Base-by-base conservation (phyloP, 2,113 vertebrate genomes). In the Saimiri boliviensis region DNA sequence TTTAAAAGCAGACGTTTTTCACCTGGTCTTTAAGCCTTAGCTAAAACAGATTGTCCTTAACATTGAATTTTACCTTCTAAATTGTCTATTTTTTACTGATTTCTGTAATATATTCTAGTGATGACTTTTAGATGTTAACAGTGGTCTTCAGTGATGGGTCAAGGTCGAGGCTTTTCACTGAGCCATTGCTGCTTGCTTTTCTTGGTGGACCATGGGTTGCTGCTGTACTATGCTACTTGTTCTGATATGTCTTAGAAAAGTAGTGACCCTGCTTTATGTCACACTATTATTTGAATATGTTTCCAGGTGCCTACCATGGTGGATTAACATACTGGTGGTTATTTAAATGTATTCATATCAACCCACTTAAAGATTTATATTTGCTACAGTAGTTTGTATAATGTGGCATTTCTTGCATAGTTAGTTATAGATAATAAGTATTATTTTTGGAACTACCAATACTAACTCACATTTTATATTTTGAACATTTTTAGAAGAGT, bases 11-110 rank as follows among this genome's bases (percentile, higher is more conserved):
- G 21, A 68, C 0, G 35, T 80, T 83, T 93, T 71, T 52, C 6
- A 71, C 63, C 40, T 88, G 95, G 35, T 96, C 60, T n/a, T 93
- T 83, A 47, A 88, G 73, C 49, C 52, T 91, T 91, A 83, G 21
- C 49, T 89, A 52, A 91, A n/a, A 86, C 25, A 86, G 17, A 77
- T 63, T 47, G 0, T 49, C 71, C 86, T 92, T 94, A 56, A 68
- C 20, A 83, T 32, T 95, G 45, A 92, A 47, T 87, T 58, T 25
- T 89, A 40, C 6, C n/a, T 89, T 82, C 49, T 92, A 77, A 68
- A 73, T 87, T 89, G n/a, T 60, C 35, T 13, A 16, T 32, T 19
- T 94, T 92, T 8, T 60, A 56, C 6, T 84, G 49, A 71, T 52
- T 56, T 10, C 14, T 92, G 1, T 30, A 49, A 70, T n/a, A 30